These are phyloP conservation scores for Sinosuthora webbiana DNA, from an alignment of 2,113 vertebrate genomes.

Conservation along the genomic window DNA sequence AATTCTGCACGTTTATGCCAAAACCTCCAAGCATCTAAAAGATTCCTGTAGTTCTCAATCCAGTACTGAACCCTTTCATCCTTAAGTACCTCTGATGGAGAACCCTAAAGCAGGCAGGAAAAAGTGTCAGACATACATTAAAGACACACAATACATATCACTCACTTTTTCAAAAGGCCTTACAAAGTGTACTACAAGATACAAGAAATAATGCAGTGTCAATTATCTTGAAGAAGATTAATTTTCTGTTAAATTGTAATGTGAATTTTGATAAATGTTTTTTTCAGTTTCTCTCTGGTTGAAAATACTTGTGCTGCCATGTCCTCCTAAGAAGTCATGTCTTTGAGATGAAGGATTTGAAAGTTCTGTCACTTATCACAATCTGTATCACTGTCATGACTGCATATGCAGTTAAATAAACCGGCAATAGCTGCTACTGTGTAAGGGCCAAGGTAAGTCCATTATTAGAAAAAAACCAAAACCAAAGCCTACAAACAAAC, in stretches of 20 bases:
- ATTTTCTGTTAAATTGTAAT: not conserved
- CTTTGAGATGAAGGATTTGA: not conserved
- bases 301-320: not conserved
- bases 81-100: conserved; percentile 89
- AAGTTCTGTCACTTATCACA: not conserved
- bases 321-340: not conserved
- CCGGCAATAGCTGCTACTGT: not conserved
- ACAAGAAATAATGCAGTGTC: not conserved
- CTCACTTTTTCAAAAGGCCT: not conserved
- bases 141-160: not conserved
- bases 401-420: not conserved
- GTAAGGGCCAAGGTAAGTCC: not conserved
- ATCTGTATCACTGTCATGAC: not conserved
- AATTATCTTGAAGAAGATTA: not conserved
- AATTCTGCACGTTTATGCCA: conserved; percentile 99
- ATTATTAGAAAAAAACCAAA: not conserved
- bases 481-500: not conserved
- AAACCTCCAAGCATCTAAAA: conserved; percentile 97
- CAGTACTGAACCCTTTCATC: conserved; percentile 96
- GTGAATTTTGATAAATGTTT: not conserved
- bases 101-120: conserved; percentile 77
- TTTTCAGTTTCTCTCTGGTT: not conserved
- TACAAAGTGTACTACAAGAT: not conserved
- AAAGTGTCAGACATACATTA: not conserved
- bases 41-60: conserved; percentile 98